phyloP scores from a whole-genome alignment of 2,888 invertebrate species.

The Watsonalla cultraria region DNA sequence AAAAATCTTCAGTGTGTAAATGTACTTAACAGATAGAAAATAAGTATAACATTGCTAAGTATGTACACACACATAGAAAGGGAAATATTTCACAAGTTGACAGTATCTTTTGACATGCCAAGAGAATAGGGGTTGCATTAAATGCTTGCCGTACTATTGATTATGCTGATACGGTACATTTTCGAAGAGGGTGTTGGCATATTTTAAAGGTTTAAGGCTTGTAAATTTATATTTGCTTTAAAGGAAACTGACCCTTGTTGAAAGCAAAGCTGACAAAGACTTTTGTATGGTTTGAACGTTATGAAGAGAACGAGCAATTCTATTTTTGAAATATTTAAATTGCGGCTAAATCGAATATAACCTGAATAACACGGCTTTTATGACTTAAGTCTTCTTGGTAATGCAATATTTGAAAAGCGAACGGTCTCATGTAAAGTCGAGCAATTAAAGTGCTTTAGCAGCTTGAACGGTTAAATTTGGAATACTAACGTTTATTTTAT shows the following conservation, averaged over 20 bases:
- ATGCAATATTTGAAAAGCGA: no score
- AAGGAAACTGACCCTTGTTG: background rate
- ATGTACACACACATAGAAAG: slow-evolving; percentile 18
- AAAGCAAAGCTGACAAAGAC: background rate
- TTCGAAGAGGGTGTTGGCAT: background rate
- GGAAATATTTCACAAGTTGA: slow-evolving; percentile 37
- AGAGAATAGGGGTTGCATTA: slow-evolving; percentile 28
- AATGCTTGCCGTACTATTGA: slow-evolving; percentile 25
- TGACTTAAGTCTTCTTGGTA: no score
- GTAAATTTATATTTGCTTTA: background rate
- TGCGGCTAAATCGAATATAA: background rate
- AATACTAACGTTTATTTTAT: no score
- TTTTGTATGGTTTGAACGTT: background rate
- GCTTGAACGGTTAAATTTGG: no score
- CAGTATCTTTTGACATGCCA: slow-evolving; percentile 40
- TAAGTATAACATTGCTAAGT: slow-evolving; percentile 10
- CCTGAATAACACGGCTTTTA: no score
- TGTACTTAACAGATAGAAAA: no score
- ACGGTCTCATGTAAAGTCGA: no score
- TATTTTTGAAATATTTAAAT: background rate
- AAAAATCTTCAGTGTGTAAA: no score
- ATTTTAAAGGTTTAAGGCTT: background rate
- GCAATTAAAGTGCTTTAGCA: no score
- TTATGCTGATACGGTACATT: slow-evolving; percentile 11
- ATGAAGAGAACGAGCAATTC: background rate